Evolutionary conservation across 1,140 invertebrate species (phyloP), one percentile per base, ranked within the genome.

Genomic region (Bombus difficillimus): DNA sequence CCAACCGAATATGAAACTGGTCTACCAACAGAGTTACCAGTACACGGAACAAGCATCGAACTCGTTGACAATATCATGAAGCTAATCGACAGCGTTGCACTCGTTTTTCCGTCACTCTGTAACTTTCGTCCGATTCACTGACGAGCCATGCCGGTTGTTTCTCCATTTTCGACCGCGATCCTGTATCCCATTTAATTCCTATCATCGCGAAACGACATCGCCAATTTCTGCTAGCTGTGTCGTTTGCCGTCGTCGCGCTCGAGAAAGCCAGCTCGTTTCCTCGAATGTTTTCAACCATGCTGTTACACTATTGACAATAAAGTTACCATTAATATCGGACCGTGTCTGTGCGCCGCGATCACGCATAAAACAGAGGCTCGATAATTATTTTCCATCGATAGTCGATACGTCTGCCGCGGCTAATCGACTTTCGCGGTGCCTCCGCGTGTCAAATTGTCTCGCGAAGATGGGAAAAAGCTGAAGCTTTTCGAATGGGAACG

Each of bases 331-430:
- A 73, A 85, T 41, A 66, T 71, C 66, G 25, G 43, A 47, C 2
- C 34, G 10, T 18, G n/a, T 73, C n/a, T 10, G 53, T 53, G 22
- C 9, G 10, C 10, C 34, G 9, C 73, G 69, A 39, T 6, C 9
- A 1, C 3, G 39, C 72, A 41, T 53, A 68, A 77, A 83, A 77
- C 34, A 34, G 18, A 47, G 53, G 13, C 25, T 53, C 62, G 74
- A 78, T 77, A 57, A 83, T 83, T 83, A 78, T 69, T 83, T 83
- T 83, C 47, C 64, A 83, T 83, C 81, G 74, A 39, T 39, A 66
- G 37, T 57, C 74, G 81, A 74, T 81, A 82, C 10, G 57, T 10
- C 81, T 15, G 47, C 28, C 6, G 10, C 41, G 39, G 53, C 69
- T 73, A 73, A 82, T 74, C 39, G 80, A 74, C 71, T 82, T 82